Base-by-base conservation (phyloP, 1,140 invertebrate genomes). In the Lineus longissimus region DNA sequence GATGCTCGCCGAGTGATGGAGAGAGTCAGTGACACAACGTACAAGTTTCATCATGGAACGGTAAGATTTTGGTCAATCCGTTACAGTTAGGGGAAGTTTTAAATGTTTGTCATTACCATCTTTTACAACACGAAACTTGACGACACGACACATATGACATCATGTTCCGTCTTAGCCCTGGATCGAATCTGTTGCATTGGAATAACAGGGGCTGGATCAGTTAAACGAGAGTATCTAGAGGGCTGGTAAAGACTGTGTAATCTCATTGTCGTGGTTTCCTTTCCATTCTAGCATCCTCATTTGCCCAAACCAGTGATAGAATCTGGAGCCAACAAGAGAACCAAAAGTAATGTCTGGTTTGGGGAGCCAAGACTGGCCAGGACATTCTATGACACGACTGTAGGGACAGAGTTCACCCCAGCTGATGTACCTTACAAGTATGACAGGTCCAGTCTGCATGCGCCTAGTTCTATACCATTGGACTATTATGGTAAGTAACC, bases 301-400 rank as follows among this genome's bases (percentile, higher is more conserved):
- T 7, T 51, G 19, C 47, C 47, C 19, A 51, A 51, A 51, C 47
- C 47, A 23, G 65, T 31, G 11, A 75, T 78, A 19, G 64, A 76
- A 36, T 76, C 74, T 36, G 76, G 76, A 13, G 74, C 75, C 19
- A 73, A 77, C 57, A 40, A 71, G 17, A 47, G 71, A 23, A 77
- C 74, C 1, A 70, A 70, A 59, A 77, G 75, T 64, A 76, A 77
- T 45, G 72, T 78, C 1, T 69, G 63, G 63, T 74, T 78, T 62
- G 75, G 72, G 11, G 76, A 77, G 36, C 72, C 72, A 0, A 59
- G 61, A 0, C 57, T 74, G 47, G 45, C 36, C 0, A 61, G 55
- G 1, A 61, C 43, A 13, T 77, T 65, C 63, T 78, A 78, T 64
- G 62, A 69, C 30, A 75, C 76, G 7, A 73, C 75, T 1, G 75